A percentile compares a stretch with the other conserved stretches of the same genome.
These are phyloP conservation scores for Solea senegalensis DNA, from an alignment of 2,113 vertebrate species.

Conservation along the genomic window DNA sequence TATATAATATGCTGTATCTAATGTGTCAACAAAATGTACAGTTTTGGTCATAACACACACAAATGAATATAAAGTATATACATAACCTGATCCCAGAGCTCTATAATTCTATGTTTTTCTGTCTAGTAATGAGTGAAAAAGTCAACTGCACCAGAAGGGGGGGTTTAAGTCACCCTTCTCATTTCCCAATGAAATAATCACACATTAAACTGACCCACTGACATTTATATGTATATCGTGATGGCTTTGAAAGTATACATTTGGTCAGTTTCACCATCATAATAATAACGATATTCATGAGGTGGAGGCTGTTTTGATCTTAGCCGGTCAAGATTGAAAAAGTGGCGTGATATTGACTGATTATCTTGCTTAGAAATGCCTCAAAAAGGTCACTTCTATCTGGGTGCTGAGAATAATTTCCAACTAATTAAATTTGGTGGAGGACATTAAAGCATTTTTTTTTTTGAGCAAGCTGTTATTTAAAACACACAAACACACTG, in stretches of 20 bases:
- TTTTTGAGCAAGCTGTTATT: conserved; percentile 28
- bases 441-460: conserved; percentile 55
- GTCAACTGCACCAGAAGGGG: too few relatives aligned
- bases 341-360: conserved; percentile 40
- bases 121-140: too few relatives aligned
- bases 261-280: neutral
- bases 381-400: conserved; percentile 72
- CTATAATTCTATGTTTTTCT: too few relatives aligned
- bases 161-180: neutral
- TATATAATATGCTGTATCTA: too few relatives aligned
- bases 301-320: too few relatives aligned
- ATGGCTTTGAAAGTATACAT: conserved; percentile 5
- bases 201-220: neutral
- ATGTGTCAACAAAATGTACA: too few relatives aligned
- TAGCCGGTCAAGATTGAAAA: too few relatives aligned
- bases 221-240: conserved; percentile 6
- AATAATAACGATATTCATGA: conserved; percentile 3
- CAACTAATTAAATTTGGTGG: conserved; percentile 52
- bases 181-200: conserved; percentile 20
- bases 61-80: too few relatives aligned
- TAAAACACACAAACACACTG: neutral
- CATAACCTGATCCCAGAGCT: too few relatives aligned
- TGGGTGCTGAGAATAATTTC: conserved; percentile 53
- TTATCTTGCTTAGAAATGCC: conserved; percentile 63
- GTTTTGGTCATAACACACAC: too few relatives aligned